Percentiles rank a stretch among this genome's conserved stretches.
Evolutionary conservation across 2,113 vertebrate species (phyloP).

Genomic region (Meleagris gallopavo): DNA sequence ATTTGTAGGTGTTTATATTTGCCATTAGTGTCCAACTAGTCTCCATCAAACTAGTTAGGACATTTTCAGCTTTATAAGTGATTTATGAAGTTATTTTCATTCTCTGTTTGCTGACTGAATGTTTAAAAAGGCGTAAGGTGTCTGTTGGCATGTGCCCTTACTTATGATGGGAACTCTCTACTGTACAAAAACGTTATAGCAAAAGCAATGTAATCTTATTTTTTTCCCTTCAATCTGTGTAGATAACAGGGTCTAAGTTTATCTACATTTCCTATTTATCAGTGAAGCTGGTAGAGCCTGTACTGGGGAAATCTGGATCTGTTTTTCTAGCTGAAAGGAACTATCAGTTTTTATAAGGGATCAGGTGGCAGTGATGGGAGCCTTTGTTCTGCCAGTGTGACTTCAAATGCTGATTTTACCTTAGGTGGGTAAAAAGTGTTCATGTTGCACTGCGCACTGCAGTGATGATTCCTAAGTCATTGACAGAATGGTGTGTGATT

Average conservation of each 20-base stretch:
- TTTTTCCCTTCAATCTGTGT: not conserved
- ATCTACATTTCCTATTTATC: not conserved
- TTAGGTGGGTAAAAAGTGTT: not conserved
- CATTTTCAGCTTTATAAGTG: not conserved
- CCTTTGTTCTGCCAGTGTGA: not conserved
- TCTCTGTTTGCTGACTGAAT: not conserved
- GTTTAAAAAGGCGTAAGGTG: not conserved
- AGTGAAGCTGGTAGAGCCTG: not conserved
- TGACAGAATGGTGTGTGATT: not conserved
- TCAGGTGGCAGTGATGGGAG: not conserved
- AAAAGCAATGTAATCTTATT: not conserved
- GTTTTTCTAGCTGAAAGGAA: not conserved
- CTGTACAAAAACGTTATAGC: not conserved
- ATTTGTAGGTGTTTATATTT: not conserved
- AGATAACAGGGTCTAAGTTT: not conserved
- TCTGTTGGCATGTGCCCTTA: not conserved
- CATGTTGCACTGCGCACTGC: not conserved
- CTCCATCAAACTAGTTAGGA: not conserved
- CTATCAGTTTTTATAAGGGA: not conserved
- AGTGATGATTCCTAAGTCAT: not conserved
- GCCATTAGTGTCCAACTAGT: not conserved
- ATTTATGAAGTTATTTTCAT: not conserved
- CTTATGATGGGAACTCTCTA: not conserved
- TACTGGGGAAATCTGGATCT: not conserved
- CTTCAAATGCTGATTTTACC: not conserved